These are phyloP conservation scores for Amorpha juglandis DNA, from an alignment of 2,888 invertebrate genomes.

Conservation along the genomic window DNA sequence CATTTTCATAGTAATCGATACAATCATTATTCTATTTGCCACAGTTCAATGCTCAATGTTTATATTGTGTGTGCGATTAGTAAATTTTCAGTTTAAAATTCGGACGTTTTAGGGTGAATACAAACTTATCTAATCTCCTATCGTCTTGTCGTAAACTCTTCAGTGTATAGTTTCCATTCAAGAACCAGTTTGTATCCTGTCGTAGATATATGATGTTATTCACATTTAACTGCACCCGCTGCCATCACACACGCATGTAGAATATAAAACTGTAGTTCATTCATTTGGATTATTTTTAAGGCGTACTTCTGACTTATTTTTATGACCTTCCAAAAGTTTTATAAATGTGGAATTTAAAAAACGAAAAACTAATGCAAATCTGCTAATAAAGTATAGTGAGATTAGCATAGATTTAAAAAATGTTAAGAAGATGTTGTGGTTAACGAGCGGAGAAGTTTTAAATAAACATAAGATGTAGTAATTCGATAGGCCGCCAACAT, in stretches of 20 bases:
- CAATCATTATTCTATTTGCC: slow-evolving; percentile 22
- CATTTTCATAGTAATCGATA: slow-evolving; percentile 37
- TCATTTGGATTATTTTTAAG: slow-evolving; percentile 42
- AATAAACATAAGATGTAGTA: slow-evolving; percentile 29
- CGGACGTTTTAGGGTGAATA: background rate
- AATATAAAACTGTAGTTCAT: slow-evolving; percentile 43
- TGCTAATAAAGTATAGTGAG: slow-evolving; percentile 37
- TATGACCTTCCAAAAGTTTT: slow-evolving; percentile 37
- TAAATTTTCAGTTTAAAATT: background rate
- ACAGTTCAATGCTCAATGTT: slow-evolving; percentile 8
- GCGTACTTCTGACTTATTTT: slow-evolving; percentile 35
- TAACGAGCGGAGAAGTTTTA: slow-evolving; percentile 28
- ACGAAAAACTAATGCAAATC: slow-evolving; percentile 30
- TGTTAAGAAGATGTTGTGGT: slow-evolving; percentile 26
- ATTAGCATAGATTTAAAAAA: slow-evolving; percentile 36
- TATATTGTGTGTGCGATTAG: background rate
- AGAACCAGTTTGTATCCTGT: slow-evolving; percentile 43
- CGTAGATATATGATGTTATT: slow-evolving; percentile 37
- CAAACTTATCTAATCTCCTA: slow-evolving; percentile 12
- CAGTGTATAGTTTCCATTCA: slow-evolving; percentile 40
- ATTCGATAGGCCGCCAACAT: slow-evolving; percentile 19
- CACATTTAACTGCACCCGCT: slow-evolving; percentile 33
- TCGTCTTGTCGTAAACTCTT: slow-evolving; percentile 4
- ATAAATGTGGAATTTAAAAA: slow-evolving; percentile 36
- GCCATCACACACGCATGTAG: slow-evolving; percentile 31